Percentiles rank a stretch among this genome's conserved stretches.
phyloP scores from a whole-genome alignment of 2,888 invertebrate genomes.

The Eustalomyia histrio region DNA sequence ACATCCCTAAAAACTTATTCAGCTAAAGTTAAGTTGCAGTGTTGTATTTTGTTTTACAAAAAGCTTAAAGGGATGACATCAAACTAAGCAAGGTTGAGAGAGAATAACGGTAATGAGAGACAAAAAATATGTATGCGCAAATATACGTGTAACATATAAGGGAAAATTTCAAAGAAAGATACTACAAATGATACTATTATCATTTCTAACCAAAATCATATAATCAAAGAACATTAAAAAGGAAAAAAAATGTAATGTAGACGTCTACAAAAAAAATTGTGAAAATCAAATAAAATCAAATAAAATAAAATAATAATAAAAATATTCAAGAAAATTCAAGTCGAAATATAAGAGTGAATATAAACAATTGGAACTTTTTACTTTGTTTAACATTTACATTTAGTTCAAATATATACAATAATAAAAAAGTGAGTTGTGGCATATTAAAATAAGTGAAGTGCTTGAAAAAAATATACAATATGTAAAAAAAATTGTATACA shows the following conservation, averaged over 20 bases:
- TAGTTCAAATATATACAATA: background rate
- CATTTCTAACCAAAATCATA: slow-evolving; percentile 40
- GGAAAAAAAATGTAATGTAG: slow-evolving; percentile 19
- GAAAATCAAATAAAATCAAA: slow-evolving; percentile 1
- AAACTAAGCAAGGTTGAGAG: slow-evolving; percentile 49
- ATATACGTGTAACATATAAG: slow-evolving; percentile 36
- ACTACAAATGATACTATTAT: slow-evolving; percentile 30
- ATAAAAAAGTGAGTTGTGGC: slow-evolving; percentile 16
- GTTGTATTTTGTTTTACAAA: slow-evolving; percentile 36
- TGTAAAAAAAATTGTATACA: background rate
- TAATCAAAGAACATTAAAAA: slow-evolving; percentile 18
- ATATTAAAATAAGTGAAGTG: background rate
- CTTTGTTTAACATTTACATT: background rate
- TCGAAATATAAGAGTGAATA: background rate
- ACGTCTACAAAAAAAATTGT: slow-evolving; percentile 22
- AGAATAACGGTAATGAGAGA: slow-evolving; percentile 26
- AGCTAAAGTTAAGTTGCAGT: slow-evolving; percentile 23
- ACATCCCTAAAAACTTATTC: slow-evolving; percentile 30
- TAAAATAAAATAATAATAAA: slow-evolving; percentile 6
- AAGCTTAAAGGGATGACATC: slow-evolving; percentile 60
- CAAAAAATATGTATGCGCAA: slow-evolving; percentile 47
- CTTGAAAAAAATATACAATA: background rate
- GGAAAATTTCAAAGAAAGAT: slow-evolving; percentile 19
- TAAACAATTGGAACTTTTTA: slow-evolving; percentile 18
- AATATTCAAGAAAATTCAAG: background rate